These are phyloP conservation scores for Malthinus seriepunctatus DNA, from an alignment of 2,888 invertebrate genomes.

Conservation along the genomic window DNA sequence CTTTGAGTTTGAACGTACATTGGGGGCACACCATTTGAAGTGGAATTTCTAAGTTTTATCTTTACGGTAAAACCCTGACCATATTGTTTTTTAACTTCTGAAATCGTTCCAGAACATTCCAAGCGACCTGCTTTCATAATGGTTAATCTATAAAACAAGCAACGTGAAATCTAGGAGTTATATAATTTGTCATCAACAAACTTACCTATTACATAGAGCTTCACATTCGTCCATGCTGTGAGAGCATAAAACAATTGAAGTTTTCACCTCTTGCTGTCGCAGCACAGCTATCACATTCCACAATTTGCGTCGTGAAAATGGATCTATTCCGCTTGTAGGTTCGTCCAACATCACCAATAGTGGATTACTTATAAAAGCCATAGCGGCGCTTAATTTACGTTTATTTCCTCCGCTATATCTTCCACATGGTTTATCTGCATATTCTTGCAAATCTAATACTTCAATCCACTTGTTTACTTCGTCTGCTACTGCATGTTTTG, in stretches of 20 bases:
- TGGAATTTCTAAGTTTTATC: slow-evolving; percentile 39
- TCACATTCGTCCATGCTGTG: slow-evolving; percentile 90
- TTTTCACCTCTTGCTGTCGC: slow-evolving; percentile 36
- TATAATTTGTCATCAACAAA: too few relatives aligned
- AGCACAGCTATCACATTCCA: slow-evolving; percentile 39
- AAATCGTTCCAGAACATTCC: slow-evolving; percentile 73
- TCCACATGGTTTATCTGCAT: slow-evolving; percentile 47
- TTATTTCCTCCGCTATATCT: slow-evolving; percentile 74
- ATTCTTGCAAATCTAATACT: slow-evolving; percentile 51
- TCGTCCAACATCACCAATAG: slow-evolving; percentile 75
- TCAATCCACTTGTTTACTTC: slow-evolving; percentile 64
- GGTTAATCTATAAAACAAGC: slow-evolving; percentile 59
- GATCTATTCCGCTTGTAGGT: slow-evolving; percentile 75
- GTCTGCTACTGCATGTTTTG: slow-evolving; percentile 46
- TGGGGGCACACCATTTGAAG: not conserved
- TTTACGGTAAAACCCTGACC: slow-evolving; percentile 58
- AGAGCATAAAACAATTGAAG: slow-evolving; percentile 77
- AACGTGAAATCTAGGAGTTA: not conserved
- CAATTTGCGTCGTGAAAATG: slow-evolving; percentile 57
- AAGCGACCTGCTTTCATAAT: slow-evolving; percentile 83
- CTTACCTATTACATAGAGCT: slow-evolving; percentile 64
- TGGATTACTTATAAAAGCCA: slow-evolving; percentile 74
- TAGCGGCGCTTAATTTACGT: slow-evolving; percentile 75
- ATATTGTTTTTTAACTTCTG: slow-evolving; percentile 75
- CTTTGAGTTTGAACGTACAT: slow-evolving; percentile 11